These are phyloP conservation scores for Barypeithes pellucidus DNA, from an alignment of 2,888 invertebrate genomes.

Conservation along the genomic window DNA sequence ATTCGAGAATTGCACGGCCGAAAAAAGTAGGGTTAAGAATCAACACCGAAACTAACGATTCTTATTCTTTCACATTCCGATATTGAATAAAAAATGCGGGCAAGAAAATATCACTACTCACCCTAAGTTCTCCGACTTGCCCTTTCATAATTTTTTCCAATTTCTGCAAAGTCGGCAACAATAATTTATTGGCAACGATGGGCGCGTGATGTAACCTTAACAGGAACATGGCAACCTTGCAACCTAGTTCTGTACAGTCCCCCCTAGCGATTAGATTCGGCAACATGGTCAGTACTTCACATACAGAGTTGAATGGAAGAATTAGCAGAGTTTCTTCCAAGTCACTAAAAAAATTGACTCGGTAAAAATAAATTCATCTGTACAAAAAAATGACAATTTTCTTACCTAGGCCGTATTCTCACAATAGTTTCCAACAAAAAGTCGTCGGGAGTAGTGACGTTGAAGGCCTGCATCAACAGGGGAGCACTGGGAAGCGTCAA, in stretches of 20 bases:
- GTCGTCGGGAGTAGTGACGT: constrained; percentile 81
- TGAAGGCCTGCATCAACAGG: constrained; percentile 87
- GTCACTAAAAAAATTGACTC: constrained; percentile 83
- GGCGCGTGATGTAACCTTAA: constrained; percentile 85
- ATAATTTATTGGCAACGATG: constrained; percentile 80
- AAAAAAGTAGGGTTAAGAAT: too few species aligned
- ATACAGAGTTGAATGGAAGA: constrained; percentile 87
- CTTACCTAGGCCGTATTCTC: constrained; percentile 86
- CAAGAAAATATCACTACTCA: too few species aligned
- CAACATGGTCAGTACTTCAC: constrained; percentile 83
- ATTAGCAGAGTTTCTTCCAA: constrained; percentile 91
- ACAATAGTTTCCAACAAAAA: constrained; percentile 87
- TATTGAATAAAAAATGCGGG: too few species aligned
- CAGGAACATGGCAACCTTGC: constrained; percentile 84
- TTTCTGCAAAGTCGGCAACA: constrained; percentile 79
- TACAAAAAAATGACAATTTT: neutral
- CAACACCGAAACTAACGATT: too few species aligned
- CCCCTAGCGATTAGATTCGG: constrained; percentile 79
- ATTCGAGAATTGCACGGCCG: too few species aligned
- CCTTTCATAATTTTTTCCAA: constrained; percentile 75
- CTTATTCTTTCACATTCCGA: too few species aligned
- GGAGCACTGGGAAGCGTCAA: constrained; percentile 77
- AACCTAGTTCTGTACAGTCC: constrained; percentile 84
- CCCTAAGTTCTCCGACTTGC: constrained; percentile 76
- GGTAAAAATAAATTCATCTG: neutral